A percentile compares a stretch with the other conserved stretches of the same genome.
Evolutionary conservation across 2,113 vertebrate species (phyloP).

Genomic region (Spilogale gracilis): DNA sequence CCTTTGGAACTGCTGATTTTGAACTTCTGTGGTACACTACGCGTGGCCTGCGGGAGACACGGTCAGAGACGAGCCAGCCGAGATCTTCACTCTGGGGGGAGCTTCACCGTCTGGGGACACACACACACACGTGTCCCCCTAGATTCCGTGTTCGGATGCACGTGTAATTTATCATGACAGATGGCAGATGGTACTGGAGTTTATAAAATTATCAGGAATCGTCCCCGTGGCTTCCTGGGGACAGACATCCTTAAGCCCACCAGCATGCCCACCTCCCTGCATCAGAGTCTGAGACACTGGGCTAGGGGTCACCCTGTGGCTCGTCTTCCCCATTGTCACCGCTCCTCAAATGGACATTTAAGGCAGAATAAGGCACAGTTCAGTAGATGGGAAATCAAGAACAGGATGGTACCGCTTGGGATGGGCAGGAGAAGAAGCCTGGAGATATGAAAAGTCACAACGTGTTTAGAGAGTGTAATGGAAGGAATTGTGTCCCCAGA

Average conservation of each 20-base stretch:
- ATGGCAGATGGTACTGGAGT: neutral
- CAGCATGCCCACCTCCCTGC: no score
- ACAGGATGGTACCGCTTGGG: neutral
- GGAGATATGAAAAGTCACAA: neutral
- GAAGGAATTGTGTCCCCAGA: neutral
- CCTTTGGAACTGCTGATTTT: neutral
- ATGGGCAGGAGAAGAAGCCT: neutral
- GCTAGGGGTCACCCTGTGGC: neutral
- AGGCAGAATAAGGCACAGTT: neutral
- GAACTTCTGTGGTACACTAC: neutral
- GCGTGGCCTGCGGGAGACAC: rapidly evolving
- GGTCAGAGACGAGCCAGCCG: neutral
- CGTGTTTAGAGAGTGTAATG: neutral
- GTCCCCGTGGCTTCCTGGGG: neutral
- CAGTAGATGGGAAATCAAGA: neutral
- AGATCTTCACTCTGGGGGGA: neutral
- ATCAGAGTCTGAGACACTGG: neutral
- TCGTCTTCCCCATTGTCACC: neutral
- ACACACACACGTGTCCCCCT: no score
- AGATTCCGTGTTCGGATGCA: neutral
- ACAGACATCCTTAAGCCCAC: neutral
- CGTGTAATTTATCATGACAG: neutral
- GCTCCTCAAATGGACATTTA: neutral
- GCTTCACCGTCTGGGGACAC: neutral
- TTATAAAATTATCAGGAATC: neutral